Conservation (phyloP, 2,797 vertebrate species). For the Capromys pilorides region DNA sequence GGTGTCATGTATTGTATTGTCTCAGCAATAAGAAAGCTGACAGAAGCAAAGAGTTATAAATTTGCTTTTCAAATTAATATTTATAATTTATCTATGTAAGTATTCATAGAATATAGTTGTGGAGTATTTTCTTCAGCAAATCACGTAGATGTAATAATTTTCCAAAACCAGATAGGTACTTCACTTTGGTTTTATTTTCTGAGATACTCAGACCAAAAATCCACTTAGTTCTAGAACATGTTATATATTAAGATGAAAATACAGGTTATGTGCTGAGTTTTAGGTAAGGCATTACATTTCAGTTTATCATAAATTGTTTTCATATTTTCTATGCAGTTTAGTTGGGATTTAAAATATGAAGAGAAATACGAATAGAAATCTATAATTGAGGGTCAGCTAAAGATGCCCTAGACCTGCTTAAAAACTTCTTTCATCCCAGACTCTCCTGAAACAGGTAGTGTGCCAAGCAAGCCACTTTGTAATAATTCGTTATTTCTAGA, state of each 20-base stretch:
- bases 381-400: neutral
- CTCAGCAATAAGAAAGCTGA: neutral
- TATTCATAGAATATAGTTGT: neutral
- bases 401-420: neutral
- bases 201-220: conserved; percentile 51
- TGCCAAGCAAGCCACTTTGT: conserved; percentile 28
- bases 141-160: neutral
- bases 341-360: conserved; percentile 14
- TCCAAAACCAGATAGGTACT: neutral
- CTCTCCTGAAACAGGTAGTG: conserved; percentile 42
- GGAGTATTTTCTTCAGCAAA: conserved; percentile 27
- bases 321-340: conserved; percentile 46
- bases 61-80: neutral
- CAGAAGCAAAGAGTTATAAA: neutral
- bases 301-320: conserved; percentile 56
- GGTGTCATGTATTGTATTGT: neutral
- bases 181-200: conserved; percentile 21
- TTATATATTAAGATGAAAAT: conserved; percentile 9
- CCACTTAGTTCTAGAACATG: neutral
- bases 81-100: neutral
- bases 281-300: conserved; percentile 40
- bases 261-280: conserved; percentile 33
- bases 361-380: neutral
- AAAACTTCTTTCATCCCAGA: conserved; percentile 23
- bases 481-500: conserved; percentile 59